Conservation (phyloP, 2,797 vertebrate species). For the Sitta carolinensis region DNA sequence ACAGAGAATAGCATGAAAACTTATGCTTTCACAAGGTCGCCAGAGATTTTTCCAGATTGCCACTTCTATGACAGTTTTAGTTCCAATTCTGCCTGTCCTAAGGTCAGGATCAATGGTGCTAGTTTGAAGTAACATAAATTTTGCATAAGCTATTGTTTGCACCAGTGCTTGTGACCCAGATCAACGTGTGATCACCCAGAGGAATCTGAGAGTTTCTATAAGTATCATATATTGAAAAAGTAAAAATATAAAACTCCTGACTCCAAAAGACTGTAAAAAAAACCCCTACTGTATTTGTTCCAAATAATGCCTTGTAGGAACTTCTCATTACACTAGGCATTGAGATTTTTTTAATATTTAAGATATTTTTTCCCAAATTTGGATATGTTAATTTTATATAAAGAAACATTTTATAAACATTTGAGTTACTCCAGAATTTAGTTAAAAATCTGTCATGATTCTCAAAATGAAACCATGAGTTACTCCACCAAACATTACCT, state of each 20-base stretch:
- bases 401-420: neutral
- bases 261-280: neutral
- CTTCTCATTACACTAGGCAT: neutral
- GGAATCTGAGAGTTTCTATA: neutral
- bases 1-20: neutral
- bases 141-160: neutral
- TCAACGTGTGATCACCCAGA: neutral
- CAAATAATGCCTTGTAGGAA: neutral
- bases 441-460: neutral
- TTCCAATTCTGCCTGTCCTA: neutral
- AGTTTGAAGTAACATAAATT: neutral
- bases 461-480: neutral
- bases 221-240: neutral
- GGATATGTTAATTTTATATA: neutral
- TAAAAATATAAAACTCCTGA: neutral
- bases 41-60: neutral
- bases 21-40: neutral
- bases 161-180: neutral
- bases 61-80: neutral
- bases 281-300: rapidly evolving
- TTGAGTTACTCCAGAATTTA: neutral
- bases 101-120: neutral
- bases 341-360: neutral
- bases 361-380: neutral
- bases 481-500: neutral